phyloP scores from a whole-genome alignment of 2,888 invertebrate species.

The Pachycephus smyrnensis region DNA sequence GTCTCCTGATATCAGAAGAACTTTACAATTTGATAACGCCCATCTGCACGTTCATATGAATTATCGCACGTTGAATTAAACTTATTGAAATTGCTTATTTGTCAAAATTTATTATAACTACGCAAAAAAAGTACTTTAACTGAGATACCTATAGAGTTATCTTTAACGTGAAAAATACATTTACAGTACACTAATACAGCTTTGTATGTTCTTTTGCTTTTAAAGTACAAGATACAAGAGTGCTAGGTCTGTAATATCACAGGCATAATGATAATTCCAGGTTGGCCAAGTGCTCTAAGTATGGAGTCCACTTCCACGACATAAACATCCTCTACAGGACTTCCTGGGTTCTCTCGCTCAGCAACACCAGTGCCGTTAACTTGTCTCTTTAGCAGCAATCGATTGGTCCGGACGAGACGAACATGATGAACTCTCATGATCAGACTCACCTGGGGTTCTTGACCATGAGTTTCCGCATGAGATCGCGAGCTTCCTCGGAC shows the following conservation, averaged over 20 bases:
- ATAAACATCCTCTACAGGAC: background rate
- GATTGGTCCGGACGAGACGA: slow-evolving; percentile 8
- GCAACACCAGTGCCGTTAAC: background rate
- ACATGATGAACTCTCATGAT: background rate
- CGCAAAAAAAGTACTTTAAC: background rate
- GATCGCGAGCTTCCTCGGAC: slow-evolving; percentile 88
- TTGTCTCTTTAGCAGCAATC: slow-evolving; percentile 3
- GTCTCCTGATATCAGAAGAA: background rate
- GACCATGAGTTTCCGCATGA: slow-evolving; percentile 90
- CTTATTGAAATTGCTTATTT: background rate
- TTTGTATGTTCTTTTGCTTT: background rate
- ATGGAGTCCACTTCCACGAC: background rate
- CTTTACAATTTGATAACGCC: background rate
- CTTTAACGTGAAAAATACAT: background rate
- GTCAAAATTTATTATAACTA: background rate
- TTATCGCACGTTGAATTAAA: background rate
- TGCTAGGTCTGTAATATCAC: background rate
- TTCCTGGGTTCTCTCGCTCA: background rate
- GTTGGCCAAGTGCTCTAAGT: background rate
- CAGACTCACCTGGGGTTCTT: slow-evolving; percentile 88
- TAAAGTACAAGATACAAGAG: background rate
- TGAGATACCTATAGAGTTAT: background rate
- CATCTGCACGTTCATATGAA: background rate
- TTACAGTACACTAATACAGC: background rate
- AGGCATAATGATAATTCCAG: background rate